Conservation (phyloP, 2,888 invertebrate genomes). For the Noctua comes region DNA sequence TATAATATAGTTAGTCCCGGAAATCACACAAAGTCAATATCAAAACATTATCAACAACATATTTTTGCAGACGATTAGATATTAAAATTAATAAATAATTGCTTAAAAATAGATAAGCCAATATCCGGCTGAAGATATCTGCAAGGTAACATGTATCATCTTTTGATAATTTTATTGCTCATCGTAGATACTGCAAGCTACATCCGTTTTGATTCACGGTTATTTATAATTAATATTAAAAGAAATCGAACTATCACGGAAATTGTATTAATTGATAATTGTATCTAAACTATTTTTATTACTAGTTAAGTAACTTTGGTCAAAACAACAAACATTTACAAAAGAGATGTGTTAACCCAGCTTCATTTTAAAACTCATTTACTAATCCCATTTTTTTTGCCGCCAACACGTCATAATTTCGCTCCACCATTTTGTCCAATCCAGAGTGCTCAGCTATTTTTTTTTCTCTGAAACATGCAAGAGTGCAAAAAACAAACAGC, state of each 20-base stretch:
- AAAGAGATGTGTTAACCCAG: background rate
- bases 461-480: slow-evolving; percentile 49
- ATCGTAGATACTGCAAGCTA: slow-evolving; percentile 4
- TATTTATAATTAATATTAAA: slow-evolving; percentile 6
- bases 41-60: slow-evolving; percentile 5
- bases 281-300: background rate
- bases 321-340: background rate
- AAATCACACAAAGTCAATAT: slow-evolving; percentile 12
- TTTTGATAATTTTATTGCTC: slow-evolving; percentile 20
- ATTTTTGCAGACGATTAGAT: slow-evolving; percentile 23
- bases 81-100: slow-evolving; percentile 26
- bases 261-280: background rate
- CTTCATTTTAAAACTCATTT: background rate
- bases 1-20: background rate
- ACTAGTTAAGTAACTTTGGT: background rate
- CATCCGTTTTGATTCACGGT: background rate
- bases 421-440: slow-evolving; percentile 23
- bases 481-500: slow-evolving; percentile 60
- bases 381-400: slow-evolving; percentile 4
- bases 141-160: slow-evolving; percentile 9
- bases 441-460: slow-evolving; percentile 20
- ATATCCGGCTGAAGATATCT: slow-evolving; percentile 23
- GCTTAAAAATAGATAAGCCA: slow-evolving; percentile 25
- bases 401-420: slow-evolving; percentile 8
- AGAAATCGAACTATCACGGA: background rate